Evolutionary conservation across 2,888 invertebrate species (phyloP).

Genomic region (Drosophila tanythrix): DNA sequence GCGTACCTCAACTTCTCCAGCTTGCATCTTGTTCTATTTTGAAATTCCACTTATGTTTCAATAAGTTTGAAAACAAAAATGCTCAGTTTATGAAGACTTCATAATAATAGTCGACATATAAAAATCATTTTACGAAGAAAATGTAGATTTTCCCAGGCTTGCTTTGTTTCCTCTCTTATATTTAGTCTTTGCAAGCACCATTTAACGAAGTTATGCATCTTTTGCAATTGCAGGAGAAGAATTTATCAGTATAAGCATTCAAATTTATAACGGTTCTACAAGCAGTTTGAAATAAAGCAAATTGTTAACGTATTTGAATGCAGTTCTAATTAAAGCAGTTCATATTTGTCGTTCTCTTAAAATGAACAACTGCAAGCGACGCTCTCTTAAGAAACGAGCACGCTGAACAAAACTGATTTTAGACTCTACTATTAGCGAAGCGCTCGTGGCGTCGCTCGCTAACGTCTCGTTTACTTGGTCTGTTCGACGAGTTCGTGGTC

Average conservation of each 20-base stretch:
- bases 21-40: conserved; percentile 35
- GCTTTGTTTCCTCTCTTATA: background rate
- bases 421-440: fast-evolving
- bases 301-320: background rate
- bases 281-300: background rate
- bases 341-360: background rate
- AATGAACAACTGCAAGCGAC: background rate
- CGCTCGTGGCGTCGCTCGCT: conserved; percentile 26
- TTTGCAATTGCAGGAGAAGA: background rate
- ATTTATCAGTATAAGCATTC: background rate
- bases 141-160: background rate
- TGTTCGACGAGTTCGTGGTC: background rate
- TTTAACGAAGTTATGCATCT: conserved; percentile 7
- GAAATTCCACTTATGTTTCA: background rate
- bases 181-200: conserved; percentile 13
- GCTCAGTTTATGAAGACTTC: conserved; percentile 3
- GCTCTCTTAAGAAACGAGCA: background rate
- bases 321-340: conserved; percentile 10
- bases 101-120: conserved; percentile 12
- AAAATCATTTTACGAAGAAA: too few species aligned
- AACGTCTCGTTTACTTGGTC: fast-evolving
- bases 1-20: conserved; percentile 44
- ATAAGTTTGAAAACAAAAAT: background rate
- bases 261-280: conserved; percentile 10
- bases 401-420: conserved; percentile 20